Evolutionary conservation across 92 coral and sea anemone genomes (phyloP), one percentile per base, ranked within the genome.

Genomic region (Zoanthus solanderi): DNA sequence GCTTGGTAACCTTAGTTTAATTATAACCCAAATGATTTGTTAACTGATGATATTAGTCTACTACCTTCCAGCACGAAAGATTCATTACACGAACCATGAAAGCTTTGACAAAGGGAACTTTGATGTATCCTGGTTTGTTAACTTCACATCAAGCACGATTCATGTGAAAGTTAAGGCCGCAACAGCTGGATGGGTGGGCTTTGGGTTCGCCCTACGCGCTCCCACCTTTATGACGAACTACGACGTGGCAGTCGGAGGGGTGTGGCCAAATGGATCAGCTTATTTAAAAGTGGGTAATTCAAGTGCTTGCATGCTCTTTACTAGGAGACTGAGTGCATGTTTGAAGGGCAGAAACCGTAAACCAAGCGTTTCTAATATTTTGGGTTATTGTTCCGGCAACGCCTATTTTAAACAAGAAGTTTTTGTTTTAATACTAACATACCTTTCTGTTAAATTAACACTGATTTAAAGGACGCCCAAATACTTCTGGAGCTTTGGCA

Each of bases 81-180:
- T 69, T 30, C 11, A 31, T 10, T 69, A 69, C 75, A 69, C 75
- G 42, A 29, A 69, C 9, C 47, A 69, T 69, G 16, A 32, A 11
- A 69, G 45, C 31, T 69, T 69, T 69, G 75, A 31, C 75, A 69
- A 69, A 1, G 75, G 75, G 11, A 69, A 69, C 42, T 69, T 30
- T 29, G 31, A 30, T 30, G 75, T 69, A 34, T 31, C 1, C 17
- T 69, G 75, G 75, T 4, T 69, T 9, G 34, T 69, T 9, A 69
- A 69, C 75, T 69, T 23, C 46, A 69, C 12, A 30, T 23, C 75
- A 3, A 69, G 17, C n/a, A 69, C 5, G 31, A 69, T 69, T 34
- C 75, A 69, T 44, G 5, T 69, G 45, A 69, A 31, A 32, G 29
- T 69, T 13, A 28, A 7, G 0, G 69, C 28, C 3, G 28, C 30